These are phyloP conservation scores for Unio delphinus DNA, from an alignment of 2,888 invertebrate genomes.

Conservation along the genomic window DNA sequence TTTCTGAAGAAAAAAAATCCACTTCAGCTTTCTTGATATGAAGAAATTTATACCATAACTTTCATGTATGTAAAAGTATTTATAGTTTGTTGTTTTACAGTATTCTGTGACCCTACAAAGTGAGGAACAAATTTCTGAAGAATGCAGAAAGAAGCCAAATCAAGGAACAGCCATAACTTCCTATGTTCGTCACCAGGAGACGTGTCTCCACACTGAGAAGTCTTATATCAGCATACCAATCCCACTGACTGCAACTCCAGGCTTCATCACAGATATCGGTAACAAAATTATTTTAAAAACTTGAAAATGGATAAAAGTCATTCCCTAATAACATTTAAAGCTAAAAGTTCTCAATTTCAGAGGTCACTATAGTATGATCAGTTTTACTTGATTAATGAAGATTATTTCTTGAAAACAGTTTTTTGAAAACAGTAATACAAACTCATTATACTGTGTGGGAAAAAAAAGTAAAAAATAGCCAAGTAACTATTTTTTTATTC, in stretches of 20 bases:
- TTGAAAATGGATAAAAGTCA: neutral
- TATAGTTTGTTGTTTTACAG: conserved; percentile 56
- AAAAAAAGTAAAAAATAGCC: no score
- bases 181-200: conserved; percentile 92
- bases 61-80: no score
- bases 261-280: conserved; percentile 93
- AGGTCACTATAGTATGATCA: no score
- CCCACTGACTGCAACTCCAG: conserved; percentile 94
- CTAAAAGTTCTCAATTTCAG: neutral
- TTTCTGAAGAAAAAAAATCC: no score
- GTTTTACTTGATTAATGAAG: no score
- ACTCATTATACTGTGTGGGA: no score
- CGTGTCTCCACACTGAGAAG: conserved; percentile 86
- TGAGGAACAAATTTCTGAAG: conserved; percentile 81
- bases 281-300: conserved; percentile 38
- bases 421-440: no score
- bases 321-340: neutral
- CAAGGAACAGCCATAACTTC: conserved; percentile 76
- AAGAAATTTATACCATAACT: no score
- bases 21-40: no score
- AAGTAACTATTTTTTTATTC: no score
- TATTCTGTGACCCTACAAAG: conserved; percentile 95
- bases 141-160: conserved; percentile 73
- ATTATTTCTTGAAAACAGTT: no score
- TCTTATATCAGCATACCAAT: conserved; percentile 93